Evolutionary conservation across 2,113 vertebrate species (phyloP), one percentile per base, ranked within the genome.

Genomic region (Cardinalis cardinalis): DNA sequence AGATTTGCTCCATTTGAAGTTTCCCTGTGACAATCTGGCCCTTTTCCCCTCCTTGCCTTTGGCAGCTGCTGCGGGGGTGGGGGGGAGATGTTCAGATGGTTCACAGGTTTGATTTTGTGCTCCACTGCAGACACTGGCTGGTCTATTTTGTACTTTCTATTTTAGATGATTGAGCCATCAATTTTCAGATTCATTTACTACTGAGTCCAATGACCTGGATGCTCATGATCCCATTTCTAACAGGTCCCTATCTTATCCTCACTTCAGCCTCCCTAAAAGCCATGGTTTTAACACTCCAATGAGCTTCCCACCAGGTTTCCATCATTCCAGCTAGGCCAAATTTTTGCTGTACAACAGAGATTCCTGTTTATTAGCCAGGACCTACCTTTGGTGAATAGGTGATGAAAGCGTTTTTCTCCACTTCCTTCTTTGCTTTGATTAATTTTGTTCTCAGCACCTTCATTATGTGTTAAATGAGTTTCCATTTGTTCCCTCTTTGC

Each of bases 401-500:
- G 87, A 86, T 74, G 72, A 94, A 88, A 94, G 88, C 75, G 23
- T 63, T 88, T 88, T 84, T 86, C 53, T 80, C 72, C 38, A 34
- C 82, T 95, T 96, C 92, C 88, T 94, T 91, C 75, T 19, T 64
- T 88, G 60, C 95, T 95, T 94, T 95, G 85, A 89, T 95, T 95
- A 88, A 91, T 92, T 94, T 91, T 88, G 36, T 77, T 95, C 88
- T 68, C 79, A 86, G 72, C 89, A 80, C 88, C 79, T 92, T 88
- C 72, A 55, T 94, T 95, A 83, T 7, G 87, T 89, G 92, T 65
- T 95, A 95, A 95, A 91, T 48, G 88, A 95, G 88, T 91, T 94
- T 95, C 93, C 95, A 80, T 96, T 96, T 96, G 95, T 95, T 89
- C 92, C 64, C 43, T 95, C 85, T 95, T 95, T 93, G 91, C 95